Evolutionary conservation across 2,113 vertebrate species (phyloP), one percentile per base, ranked within the genome.

Genomic region (Burhinus bistriatus): DNA sequence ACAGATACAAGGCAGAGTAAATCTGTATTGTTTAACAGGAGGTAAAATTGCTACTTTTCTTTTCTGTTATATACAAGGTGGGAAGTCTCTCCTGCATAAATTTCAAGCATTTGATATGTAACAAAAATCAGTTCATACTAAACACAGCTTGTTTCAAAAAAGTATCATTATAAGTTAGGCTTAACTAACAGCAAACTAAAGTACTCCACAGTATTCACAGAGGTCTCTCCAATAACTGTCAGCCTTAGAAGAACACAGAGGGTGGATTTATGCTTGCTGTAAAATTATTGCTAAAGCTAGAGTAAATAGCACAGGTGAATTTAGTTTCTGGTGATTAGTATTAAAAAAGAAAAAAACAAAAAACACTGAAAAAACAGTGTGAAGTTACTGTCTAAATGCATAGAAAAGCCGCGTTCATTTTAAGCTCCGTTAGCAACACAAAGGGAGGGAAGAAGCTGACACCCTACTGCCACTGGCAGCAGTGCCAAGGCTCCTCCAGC

Each of bases 1-100:
- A 80, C 66, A 79, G 62, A 77, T 13, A 77, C 17, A 83, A 79
- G 62, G 55, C 76, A 80, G 29, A 84, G 12, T 57, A 89, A 89
- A 92, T 65, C 57, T 65, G 40, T 76, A 80, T 89, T 95, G 84
- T 94, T 91, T 95, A 93, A 90, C 25, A 66, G 9, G 15, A 93
- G 59, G 68, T 88, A 80, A 94, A 96, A 95, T 90, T 94, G 75
- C 87, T 93, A 47, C 89, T 93, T 47, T 83, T 89, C 88, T 55
- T 47, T 57, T 93, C 83, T 89, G 25, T 69, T 95, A 69, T 42
- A 38, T 79, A 42, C 9, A 71, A 70, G 32, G 77, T 72, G 54
- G 75, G 91, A 95, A 80, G 77, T 58, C 58, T 62, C 38, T 90
- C 66, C 89, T 93, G 76, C 68, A 45, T 90, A 94, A 87, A 92